Evolutionary conservation across 2,797 vertebrate genomes (phyloP).

Genomic region (Etheostoma nigrum): DNA sequence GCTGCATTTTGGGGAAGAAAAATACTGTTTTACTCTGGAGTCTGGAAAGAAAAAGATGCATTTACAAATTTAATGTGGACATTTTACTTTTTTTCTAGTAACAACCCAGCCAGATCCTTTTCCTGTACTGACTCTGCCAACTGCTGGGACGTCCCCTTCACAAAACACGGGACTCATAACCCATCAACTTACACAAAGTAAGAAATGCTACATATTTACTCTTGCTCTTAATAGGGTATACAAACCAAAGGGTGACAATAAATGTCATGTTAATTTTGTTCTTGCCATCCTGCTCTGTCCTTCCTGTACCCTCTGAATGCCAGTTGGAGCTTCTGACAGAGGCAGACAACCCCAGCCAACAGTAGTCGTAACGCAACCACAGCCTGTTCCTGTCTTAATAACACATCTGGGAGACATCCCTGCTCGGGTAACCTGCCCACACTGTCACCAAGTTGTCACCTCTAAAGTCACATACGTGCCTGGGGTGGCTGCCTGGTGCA

Average conservation of each 20-base stretch:
- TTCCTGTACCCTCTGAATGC: conserved; percentile 3
- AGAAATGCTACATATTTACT: not conserved
- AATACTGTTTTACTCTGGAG: not conserved
- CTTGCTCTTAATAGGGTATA: not conserved
- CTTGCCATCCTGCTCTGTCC: not conserved
- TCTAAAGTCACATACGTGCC: conserved; percentile 49
- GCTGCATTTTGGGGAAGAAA: not conserved
- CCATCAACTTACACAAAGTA: conserved; percentile 65
- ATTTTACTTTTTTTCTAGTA: conserved; percentile 11
- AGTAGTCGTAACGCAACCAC: conserved; percentile 53
- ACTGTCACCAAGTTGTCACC: conserved; percentile 53
- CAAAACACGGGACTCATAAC: conserved; percentile 14
- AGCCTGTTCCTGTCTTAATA: conserved; percentile 29
- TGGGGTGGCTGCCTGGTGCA: conserved; percentile 50
- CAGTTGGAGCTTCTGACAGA: conserved; percentile 27
- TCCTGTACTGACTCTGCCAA: conserved; percentile 61
- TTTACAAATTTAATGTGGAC: not conserved
- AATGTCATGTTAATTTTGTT: not conserved
- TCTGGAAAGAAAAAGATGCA: not conserved
- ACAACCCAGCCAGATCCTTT: conserved; percentile 44
- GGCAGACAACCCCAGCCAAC: not conserved
- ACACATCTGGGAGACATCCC: conserved; percentile 43
- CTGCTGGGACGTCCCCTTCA: not conserved
- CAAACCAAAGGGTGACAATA: not conserved
- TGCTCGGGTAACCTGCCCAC: conserved; percentile 45